phyloP scores from a whole-genome alignment of 2,113 vertebrate genomes.

The Microtus ochrogaster region DNA sequence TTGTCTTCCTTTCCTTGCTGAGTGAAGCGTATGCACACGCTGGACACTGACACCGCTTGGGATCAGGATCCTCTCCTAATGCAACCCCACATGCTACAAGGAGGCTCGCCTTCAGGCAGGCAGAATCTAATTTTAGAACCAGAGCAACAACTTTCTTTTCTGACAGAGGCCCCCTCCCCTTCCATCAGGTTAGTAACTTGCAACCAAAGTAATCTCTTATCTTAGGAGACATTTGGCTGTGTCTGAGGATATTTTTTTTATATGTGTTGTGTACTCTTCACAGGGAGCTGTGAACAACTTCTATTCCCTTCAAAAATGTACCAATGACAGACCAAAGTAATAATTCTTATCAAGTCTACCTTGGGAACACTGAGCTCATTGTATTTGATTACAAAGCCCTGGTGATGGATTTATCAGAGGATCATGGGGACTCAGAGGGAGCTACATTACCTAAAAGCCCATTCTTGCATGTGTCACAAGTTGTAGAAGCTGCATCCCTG shows the following conservation, averaged over 20 bases:
- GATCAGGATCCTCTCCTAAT: background rate
- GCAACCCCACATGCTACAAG: background rate
- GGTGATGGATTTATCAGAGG: background rate
- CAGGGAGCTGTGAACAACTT: background rate
- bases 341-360: background rate
- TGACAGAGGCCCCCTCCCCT: background rate
- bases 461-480: background rate
- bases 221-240: background rate
- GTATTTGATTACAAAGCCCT: background rate
- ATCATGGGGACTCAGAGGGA: background rate
- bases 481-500: background rate
- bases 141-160: conserved; percentile 15
- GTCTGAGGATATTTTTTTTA: background rate
- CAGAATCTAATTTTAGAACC: conserved; percentile 3
- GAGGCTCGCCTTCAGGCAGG: background rate
- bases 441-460: background rate
- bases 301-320: background rate
- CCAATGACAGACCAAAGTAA: background rate
- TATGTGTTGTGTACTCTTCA: background rate
- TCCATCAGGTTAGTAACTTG: background rate
- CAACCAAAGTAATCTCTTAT: background rate
- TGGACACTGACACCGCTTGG: background rate
- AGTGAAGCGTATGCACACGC: fast-evolving
- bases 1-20: background rate
- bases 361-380: background rate